These are phyloP conservation scores for Larimichthys crocea DNA, from an alignment of 2,113 vertebrate genomes.

Conservation along the genomic window DNA sequence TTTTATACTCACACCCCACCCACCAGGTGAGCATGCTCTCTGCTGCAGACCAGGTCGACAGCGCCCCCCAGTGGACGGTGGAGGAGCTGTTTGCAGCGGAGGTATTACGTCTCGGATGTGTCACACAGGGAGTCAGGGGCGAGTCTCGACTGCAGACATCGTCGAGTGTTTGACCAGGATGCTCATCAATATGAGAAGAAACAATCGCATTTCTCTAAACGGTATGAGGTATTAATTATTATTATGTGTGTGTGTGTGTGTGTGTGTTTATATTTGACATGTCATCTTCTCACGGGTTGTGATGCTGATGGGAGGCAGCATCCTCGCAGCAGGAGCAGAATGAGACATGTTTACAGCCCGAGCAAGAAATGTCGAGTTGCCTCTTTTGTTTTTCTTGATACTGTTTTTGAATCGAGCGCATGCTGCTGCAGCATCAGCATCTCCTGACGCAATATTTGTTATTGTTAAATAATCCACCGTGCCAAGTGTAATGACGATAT, in stretches of 20 bases:
- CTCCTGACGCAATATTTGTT: slow-evolving; percentile 78
- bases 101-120: slow-evolving; percentile 70
- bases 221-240: slow-evolving; percentile 45
- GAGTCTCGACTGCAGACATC: slow-evolving; percentile 80
- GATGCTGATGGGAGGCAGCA: slow-evolving; percentile 13
- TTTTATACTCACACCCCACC: not conserved
- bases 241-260: slow-evolving; percentile 34
- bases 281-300: not conserved
- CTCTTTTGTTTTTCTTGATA: not conserved
- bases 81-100: slow-evolving; percentile 1
- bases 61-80: slow-evolving; percentile 24
- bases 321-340: slow-evolving; percentile 21
- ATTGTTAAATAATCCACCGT: slow-evolving; percentile 43
- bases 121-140: slow-evolving; percentile 81
- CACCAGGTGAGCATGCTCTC: not conserved
- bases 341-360: slow-evolving; percentile 20
- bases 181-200: slow-evolving; percentile 58
- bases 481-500: not conserved
- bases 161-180: slow-evolving; percentile 66
- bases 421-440: slow-evolving; percentile 33
- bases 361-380: not conserved
- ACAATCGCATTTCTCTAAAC: slow-evolving; percentile 14
- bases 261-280: not conserved
- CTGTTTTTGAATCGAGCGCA: not conserved
- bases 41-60: not conserved